Conservation (phyloP, 2,797 vertebrate genomes). For the Enteromius fasciolatus region DNA sequence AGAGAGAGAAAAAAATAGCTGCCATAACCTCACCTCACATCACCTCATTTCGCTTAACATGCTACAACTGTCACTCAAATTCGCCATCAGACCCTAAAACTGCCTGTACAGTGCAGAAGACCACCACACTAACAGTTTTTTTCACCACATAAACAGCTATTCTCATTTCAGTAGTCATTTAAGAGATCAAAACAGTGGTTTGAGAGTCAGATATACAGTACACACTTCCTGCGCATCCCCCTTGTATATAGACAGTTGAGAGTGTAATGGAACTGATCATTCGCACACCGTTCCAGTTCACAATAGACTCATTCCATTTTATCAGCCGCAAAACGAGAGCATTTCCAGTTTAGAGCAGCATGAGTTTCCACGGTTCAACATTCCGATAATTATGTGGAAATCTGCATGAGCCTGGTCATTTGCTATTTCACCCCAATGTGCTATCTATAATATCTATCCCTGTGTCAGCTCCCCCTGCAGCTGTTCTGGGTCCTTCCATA, state of each 20-base stretch:
- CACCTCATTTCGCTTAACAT: neutral
- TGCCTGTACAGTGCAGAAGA: conserved; percentile 1
- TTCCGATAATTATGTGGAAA: neutral
- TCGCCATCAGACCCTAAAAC: neutral
- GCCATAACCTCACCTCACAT: conserved; percentile 10
- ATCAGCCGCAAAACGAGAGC: neutral
- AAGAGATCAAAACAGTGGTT: conserved; percentile 43
- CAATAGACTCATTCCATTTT: neutral
- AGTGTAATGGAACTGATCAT: neutral
- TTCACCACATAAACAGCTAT: conserved; percentile 22
- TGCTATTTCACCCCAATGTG: conserved; percentile 60
- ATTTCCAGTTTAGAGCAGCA: neutral
- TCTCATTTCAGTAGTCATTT: conserved; percentile 18
- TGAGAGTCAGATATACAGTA: conserved; percentile 28
- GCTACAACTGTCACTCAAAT: conserved; percentile 15
- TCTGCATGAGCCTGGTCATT: conserved; percentile 29
- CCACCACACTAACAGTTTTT: conserved; percentile 6
- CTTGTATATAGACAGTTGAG: neutral
- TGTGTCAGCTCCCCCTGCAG: conserved; percentile 59
- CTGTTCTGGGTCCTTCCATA: conserved; percentile 76
- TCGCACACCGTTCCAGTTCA: neutral
- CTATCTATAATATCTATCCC: conserved; percentile 49
- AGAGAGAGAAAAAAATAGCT: neutral
- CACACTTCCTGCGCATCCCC: conserved; percentile 18
- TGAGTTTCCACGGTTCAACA: neutral